These are phyloP conservation scores for Betta splendens DNA, from an alignment of 2,797 vertebrate genomes.

Conservation along the genomic window DNA sequence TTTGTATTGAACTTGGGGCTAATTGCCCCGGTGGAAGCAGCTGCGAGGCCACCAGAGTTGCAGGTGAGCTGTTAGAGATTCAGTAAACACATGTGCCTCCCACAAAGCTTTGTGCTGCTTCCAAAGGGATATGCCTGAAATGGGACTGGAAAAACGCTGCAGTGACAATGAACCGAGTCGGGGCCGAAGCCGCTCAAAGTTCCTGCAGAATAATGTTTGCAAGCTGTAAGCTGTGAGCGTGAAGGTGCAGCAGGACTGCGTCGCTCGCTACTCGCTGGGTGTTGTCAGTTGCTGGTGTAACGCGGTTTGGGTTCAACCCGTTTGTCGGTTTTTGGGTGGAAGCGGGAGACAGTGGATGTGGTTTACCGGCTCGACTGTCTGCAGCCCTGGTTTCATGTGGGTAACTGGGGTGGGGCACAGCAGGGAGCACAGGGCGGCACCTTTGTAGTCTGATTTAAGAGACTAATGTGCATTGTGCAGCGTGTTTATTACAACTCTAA, in stretches of 20 bases:
- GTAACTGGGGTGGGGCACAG: conserved; percentile 27
- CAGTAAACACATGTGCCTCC: conserved; percentile 56
- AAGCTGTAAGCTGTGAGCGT: no score
- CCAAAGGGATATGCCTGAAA: conserved; percentile 60
- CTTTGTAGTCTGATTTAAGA: conserved; percentile 3
- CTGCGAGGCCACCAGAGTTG: conserved; percentile 63
- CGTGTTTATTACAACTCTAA: neutral
- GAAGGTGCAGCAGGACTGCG: no score
- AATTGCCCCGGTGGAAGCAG: conserved; percentile 64
- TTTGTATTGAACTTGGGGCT: conserved; percentile 58
- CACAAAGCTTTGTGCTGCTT: conserved; percentile 57
- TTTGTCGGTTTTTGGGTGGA: conserved; percentile 62
- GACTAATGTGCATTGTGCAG: conserved; percentile 4
- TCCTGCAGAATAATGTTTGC: conserved; percentile 2
- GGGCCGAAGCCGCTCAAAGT: neutral
- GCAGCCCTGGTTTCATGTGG: conserved; percentile 61
- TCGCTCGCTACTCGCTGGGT: conserved; percentile 22
- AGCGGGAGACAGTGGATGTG: conserved; percentile 32
- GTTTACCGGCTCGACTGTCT: conserved; percentile 41
- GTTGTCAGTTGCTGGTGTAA: conserved; percentile 38
- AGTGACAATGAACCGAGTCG: conserved; percentile 60
- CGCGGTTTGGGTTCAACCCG: conserved; percentile 37
- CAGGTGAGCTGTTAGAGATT: conserved; percentile 69
- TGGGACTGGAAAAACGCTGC: conserved; percentile 31
- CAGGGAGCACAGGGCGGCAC: neutral